phyloP scores from a whole-genome alignment of 2,797 vertebrate genomes.

The Meda fulgida region DNA sequence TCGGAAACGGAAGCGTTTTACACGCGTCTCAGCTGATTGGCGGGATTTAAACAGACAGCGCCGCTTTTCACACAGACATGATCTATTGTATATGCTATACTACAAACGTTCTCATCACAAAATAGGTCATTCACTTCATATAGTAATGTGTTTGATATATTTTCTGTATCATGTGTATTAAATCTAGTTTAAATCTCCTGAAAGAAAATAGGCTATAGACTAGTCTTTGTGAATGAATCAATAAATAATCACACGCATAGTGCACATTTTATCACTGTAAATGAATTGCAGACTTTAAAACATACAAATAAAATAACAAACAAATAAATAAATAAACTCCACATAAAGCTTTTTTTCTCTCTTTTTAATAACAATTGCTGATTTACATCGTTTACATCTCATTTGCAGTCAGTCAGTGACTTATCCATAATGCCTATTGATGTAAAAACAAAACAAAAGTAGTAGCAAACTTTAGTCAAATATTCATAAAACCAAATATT shows the following conservation, averaged over 20 bases:
- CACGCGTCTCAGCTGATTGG: conserved; percentile 71
- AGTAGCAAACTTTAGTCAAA: neutral
- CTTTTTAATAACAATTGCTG: neutral
- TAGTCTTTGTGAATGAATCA: neutral
- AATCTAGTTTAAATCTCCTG: neutral
- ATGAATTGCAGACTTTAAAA: neutral
- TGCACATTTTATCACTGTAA: neutral
- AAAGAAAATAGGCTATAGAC: neutral
- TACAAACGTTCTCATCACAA: neutral
- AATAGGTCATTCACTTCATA: neutral
- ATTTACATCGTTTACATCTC: neutral
- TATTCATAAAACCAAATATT: neutral
- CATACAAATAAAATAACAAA: neutral
- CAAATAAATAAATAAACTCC: neutral
- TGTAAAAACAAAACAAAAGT: neutral
- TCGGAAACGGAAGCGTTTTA: conserved; percentile 72
- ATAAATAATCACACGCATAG: too few relatives aligned
- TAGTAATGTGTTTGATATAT: neutral
- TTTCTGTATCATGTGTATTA: neutral
- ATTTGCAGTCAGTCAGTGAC: neutral
- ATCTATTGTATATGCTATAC: too few relatives aligned
- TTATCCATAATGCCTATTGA: neutral
- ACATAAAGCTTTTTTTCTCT: neutral
- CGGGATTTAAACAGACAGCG: conserved; percentile 78
- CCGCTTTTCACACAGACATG: conserved; percentile 1